Evolutionary conservation across 2,113 vertebrate species (phyloP).

Genomic region (Grammomys surdaster): DNA sequence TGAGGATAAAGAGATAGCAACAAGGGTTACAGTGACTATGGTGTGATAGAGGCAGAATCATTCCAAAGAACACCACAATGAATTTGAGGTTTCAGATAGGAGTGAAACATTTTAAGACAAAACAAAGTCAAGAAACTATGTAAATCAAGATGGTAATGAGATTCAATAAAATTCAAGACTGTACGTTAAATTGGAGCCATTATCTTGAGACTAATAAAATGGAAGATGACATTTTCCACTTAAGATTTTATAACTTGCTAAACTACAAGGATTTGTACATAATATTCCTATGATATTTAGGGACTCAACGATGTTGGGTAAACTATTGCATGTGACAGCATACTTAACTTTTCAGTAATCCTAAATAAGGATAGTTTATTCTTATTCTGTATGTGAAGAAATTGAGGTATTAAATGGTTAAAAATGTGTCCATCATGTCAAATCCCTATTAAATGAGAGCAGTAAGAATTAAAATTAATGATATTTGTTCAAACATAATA

Average conservation of each 20-base stretch:
- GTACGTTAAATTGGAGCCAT: not conserved
- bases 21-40: not conserved
- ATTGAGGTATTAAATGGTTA: not conserved
- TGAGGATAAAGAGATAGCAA: not conserved
- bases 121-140: not conserved
- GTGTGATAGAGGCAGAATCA: not conserved
- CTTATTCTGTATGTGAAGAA: not conserved
- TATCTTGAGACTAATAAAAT: not conserved
- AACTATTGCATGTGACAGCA: not conserved
- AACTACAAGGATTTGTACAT: not conserved
- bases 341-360: not conserved
- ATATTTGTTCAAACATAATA: not conserved
- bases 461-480: not conserved
- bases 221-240: not conserved
- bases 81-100: not conserved
- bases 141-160: not conserved
- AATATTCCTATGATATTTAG: not conserved
- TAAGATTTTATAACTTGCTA: not conserved
- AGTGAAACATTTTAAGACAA: not conserved
- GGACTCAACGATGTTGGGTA: not conserved
- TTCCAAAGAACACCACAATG: not conserved
- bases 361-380: not conserved
- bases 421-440: not conserved
- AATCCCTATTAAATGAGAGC: accelerated
- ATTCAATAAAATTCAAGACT: not conserved